phyloP scores from a whole-genome alignment of 2,797 vertebrate genomes.

The Allobates femoralis region DNA sequence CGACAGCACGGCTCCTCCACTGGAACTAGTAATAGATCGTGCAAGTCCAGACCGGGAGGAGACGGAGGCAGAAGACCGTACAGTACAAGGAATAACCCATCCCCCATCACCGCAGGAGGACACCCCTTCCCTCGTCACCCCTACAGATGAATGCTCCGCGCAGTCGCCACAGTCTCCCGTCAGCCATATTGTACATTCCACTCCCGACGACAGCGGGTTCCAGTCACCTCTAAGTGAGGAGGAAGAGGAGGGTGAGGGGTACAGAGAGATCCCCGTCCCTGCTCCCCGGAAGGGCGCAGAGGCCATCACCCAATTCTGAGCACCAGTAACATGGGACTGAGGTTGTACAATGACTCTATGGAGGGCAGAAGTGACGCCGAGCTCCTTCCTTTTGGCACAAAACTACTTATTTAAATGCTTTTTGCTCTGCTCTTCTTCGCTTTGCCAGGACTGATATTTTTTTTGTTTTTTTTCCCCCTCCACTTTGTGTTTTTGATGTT shows the following conservation, averaged over 20 bases:
- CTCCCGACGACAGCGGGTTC: conserved; percentile 67
- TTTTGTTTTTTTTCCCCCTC: neutral
- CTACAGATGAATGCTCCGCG: neutral
- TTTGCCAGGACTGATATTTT: conserved; percentile 22
- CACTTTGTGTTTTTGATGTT: neutral
- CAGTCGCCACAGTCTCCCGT: conserved; percentile 45
- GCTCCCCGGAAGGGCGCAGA: conserved; percentile 47
- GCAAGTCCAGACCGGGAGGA: neutral
- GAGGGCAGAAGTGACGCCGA: conserved; percentile 24
- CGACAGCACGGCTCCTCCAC: conserved; percentile 47
- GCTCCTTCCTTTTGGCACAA: conserved; percentile 34
- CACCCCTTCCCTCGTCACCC: neutral
- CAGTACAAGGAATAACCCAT: neutral
- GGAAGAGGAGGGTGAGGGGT: conserved; percentile 58
- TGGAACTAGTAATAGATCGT: conserved; percentile 8
- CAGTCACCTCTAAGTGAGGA: conserved; percentile 69
- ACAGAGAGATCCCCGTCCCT: conserved; percentile 48
- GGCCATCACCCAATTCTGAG: conserved; percentile 52
- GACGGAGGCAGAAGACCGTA: neutral
- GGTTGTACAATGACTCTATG: conserved; percentile 30
- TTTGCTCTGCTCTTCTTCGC: conserved; percentile 31
- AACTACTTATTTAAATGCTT: conserved; percentile 62
- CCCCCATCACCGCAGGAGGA: neutral
- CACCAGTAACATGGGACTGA: neutral
- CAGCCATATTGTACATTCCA: conserved; percentile 59